A percentile compares a stretch with the other conserved stretches of the same genome.
Conservation (phyloP, 2,113 vertebrate species). For the Hemiscyllium ocellatum region DNA sequence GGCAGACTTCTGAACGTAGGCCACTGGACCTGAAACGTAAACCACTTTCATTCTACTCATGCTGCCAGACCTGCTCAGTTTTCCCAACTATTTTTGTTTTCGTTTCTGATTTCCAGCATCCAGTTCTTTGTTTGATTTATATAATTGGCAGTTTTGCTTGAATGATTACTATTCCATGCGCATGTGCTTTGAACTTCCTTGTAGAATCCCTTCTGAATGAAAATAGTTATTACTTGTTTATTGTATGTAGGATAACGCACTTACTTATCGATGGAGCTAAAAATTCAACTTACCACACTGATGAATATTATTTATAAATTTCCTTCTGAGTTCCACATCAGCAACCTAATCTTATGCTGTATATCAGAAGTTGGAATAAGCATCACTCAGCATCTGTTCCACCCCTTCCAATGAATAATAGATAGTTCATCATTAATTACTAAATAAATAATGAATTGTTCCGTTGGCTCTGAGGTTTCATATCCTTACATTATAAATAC, state of each 20-base stretch:
- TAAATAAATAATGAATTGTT: slow-evolving; percentile 17
- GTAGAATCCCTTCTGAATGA: not conserved
- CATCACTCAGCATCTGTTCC: not conserved
- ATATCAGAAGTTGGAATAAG: not conserved
- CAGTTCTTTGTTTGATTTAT: too few relatives aligned
- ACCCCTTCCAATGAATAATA: not conserved
- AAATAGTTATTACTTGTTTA: not conserved
- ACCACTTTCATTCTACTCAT: too few relatives aligned
- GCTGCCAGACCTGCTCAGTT: too few relatives aligned
- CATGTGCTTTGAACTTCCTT: not conserved
- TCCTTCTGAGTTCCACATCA: not conserved
- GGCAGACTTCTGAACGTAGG: too few relatives aligned
- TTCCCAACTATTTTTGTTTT: too few relatives aligned
- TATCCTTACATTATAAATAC: not conserved
- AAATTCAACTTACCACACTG: not conserved
- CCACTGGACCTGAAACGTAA: too few relatives aligned
- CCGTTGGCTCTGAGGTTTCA: not conserved
- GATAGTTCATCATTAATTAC: slow-evolving; percentile 26
- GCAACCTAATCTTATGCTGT: not conserved
- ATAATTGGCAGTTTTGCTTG: not conserved
- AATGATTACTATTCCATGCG: not conserved
- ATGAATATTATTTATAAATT: not conserved
- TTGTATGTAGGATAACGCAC: not conserved
- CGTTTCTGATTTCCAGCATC: too few relatives aligned
- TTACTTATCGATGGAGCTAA: not conserved